phyloP scores from a whole-genome alignment of 2,113 vertebrate genomes.

The Mormyrus iriodes region DNA sequence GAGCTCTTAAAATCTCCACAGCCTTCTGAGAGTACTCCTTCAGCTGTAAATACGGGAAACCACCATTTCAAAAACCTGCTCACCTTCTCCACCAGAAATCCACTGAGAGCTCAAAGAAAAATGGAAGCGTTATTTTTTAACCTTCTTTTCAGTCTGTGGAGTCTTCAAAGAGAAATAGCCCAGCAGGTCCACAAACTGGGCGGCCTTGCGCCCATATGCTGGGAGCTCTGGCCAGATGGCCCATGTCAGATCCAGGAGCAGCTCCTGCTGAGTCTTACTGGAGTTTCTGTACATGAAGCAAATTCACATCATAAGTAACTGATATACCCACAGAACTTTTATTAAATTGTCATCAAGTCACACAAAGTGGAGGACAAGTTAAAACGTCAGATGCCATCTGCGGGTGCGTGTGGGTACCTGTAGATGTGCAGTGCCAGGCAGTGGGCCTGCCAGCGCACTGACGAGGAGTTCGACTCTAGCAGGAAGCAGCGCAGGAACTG shows the following conservation, averaged over 20 bases:
- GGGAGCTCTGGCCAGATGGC: constrained; percentile 97
- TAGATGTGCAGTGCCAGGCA: constrained; percentile 93
- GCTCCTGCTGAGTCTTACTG: constrained; percentile 88
- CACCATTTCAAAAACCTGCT: background rate
- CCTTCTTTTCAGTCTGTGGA: constrained; percentile 97
- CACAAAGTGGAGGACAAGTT: background rate
- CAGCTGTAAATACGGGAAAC: constrained; percentile 55
- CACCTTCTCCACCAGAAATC: background rate
- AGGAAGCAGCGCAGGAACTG: constrained; percentile 96
- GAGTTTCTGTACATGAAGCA: constrained; percentile 72
- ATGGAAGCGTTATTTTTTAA: constrained; percentile 31
- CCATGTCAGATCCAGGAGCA: constrained; percentile 93
- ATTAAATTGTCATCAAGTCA: background rate
- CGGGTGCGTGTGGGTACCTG: constrained; percentile 63
- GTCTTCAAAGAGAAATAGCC: constrained; percentile 98
- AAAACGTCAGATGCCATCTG: background rate
- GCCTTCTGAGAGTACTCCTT: constrained; percentile 98
- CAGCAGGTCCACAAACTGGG: constrained; percentile 94
- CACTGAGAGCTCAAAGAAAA: background rate
- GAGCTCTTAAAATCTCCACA: constrained; percentile 88
- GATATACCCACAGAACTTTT: background rate
- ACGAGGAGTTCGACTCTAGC: constrained; percentile 92
- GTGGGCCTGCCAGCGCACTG: constrained; percentile 96
- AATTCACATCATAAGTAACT: background rate
- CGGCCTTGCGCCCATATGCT: constrained; percentile 92